phyloP scores from a whole-genome alignment of 2,888 invertebrate species.

The Trypoxylon attenuatum region DNA sequence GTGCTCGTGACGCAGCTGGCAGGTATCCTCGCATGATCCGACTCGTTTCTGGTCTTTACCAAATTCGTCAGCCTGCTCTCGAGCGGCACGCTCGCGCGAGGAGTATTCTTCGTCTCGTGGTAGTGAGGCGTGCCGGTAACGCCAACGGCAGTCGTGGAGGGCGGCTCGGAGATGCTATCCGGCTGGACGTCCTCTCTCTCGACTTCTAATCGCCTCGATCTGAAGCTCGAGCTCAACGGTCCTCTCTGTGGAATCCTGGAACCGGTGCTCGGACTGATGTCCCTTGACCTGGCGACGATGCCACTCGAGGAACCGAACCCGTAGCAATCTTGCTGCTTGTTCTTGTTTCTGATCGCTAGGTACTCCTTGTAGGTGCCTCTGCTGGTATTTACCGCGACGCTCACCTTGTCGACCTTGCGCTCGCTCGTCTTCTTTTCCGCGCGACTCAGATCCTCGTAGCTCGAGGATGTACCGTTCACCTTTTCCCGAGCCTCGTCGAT shows the following conservation, averaged over 20 bases:
- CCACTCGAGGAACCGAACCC: slow-evolving; percentile 46
- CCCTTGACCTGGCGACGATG: slow-evolving; percentile 36
- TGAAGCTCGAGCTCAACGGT: slow-evolving; percentile 42
- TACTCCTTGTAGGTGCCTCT: slow-evolving; percentile 63
- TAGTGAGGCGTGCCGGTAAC: neutral
- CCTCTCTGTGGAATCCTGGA: slow-evolving; percentile 62
- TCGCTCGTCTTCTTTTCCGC: slow-evolving; percentile 50
- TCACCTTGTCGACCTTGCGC: slow-evolving; percentile 49
- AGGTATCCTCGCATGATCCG: slow-evolving; percentile 27
- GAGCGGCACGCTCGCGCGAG: neutral
- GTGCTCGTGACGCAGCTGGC: too few species aligned
- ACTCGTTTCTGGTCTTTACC: slow-evolving; percentile 51
- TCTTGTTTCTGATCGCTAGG: slow-evolving; percentile 45
- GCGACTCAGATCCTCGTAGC: slow-evolving; percentile 64
- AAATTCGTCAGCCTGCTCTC: slow-evolving; percentile 36
- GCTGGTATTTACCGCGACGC: slow-evolving; percentile 53
- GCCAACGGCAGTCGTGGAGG: too few species aligned
- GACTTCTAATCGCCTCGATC: slow-evolving; percentile 31
- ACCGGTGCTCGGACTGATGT: slow-evolving; percentile 39
- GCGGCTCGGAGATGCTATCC: neutral
- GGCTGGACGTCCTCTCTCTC: slow-evolving; percentile 13
- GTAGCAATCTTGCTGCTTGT: slow-evolving; percentile 54
- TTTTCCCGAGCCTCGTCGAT: slow-evolving; percentile 56
- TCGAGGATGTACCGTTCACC: slow-evolving; percentile 60
- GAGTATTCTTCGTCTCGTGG: slow-evolving; percentile 22